phyloP scores from a whole-genome alignment of 2,113 vertebrate genomes.

The Ageneiosus marmoratus region DNA sequence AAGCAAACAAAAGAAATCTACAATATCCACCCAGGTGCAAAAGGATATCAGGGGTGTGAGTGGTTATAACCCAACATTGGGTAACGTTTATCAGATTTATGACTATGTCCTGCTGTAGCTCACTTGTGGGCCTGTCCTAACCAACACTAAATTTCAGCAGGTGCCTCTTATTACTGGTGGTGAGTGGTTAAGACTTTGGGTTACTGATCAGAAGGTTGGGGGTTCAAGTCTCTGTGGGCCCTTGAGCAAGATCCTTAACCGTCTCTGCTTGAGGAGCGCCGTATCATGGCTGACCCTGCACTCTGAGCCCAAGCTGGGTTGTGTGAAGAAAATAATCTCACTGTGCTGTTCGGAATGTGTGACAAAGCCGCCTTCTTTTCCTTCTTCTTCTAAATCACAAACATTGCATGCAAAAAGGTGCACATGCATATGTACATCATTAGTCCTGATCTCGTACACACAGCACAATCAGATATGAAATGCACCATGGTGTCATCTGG shows the following conservation, averaged over 20 bases:
- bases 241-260: neutral
- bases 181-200: neutral
- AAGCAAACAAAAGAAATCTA: constrained; percentile 21
- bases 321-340: neutral
- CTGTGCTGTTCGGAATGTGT: neutral
- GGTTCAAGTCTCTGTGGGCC: neutral
- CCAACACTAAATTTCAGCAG: neutral
- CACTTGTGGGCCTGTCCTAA: neutral
- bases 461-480: constrained; percentile 28
- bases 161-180: neutral
- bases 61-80: neutral
- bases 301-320: neutral
- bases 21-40: neutral
- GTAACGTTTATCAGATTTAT: constrained; percentile 10
- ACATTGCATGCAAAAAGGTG: neutral
- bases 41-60: neutral
- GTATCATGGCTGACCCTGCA: neutral
- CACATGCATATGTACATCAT: neutral
- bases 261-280: neutral
- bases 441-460: neutral
- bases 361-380: too few species aligned
- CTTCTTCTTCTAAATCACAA: neutral
- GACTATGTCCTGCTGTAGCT: neutral
- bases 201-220: too few species aligned
- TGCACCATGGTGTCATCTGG: constrained; percentile 47